Evolutionary conservation across 1,140 invertebrate species (phyloP).

Genomic region (Ridgeia piscesae): DNA sequence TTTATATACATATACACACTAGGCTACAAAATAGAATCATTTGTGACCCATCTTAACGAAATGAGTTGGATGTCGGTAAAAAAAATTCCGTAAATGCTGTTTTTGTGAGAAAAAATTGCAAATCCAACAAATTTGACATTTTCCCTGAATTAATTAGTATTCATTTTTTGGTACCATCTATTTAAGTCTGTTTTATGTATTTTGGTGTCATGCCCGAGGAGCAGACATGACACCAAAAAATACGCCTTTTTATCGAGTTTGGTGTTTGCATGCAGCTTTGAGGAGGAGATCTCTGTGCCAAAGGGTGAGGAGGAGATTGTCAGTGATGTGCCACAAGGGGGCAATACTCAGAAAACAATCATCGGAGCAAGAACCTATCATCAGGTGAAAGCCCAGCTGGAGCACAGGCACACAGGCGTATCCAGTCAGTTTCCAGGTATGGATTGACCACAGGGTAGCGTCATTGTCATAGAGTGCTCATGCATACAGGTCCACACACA

Average conservation of each 20-base stretch:
- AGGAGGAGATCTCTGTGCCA: slow-evolving; percentile 65
- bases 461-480: background rate
- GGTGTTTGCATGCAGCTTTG: slow-evolving; percentile 22
- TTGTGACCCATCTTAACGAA: too few species aligned
- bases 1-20: too few species aligned
- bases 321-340: background rate
- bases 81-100: too few species aligned
- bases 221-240: too few species aligned
- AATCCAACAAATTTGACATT: too few species aligned
- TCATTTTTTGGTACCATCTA: too few species aligned
- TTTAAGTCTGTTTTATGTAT: too few species aligned
- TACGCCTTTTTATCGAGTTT: background rate
- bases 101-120: too few species aligned
- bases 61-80: too few species aligned
- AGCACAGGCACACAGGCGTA: slow-evolving; percentile 51
- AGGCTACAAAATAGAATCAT: too few species aligned
- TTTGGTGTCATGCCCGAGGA: too few species aligned
- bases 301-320: slow-evolving; percentile 25
- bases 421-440: background rate
- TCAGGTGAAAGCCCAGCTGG: slow-evolving; percentile 67
- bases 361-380: slow-evolving; percentile 60
- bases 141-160: too few species aligned
- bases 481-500: background rate
- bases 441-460: background rate
- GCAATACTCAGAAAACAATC: slow-evolving; percentile 33